Evolutionary conservation across 2,113 vertebrate genomes (phyloP), one percentile per base, ranked within the genome.

Genomic region (Dasyornis broadbenti): DNA sequence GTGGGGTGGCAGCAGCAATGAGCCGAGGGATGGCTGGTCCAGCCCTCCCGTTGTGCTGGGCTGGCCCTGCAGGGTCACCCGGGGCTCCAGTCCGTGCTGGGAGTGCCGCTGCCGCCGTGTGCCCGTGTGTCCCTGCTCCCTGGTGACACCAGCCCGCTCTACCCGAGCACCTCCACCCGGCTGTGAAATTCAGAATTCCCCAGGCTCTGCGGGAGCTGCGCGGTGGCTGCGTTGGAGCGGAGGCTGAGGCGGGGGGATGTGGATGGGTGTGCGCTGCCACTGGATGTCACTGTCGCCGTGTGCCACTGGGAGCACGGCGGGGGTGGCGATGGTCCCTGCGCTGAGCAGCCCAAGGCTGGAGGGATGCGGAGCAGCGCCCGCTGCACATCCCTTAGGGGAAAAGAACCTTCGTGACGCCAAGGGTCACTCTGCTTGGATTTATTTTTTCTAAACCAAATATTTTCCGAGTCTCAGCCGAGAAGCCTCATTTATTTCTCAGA

Each of bases 231-330:
- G 2, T 8, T 20, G 2, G 17, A 20, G 7, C 10, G 28, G 3
- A 6, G 27, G 61, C 35, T 30, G 2, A 1, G 3, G 49, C 0
- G 4, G 18, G 33, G 40, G 10, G 59, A 15, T 15, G 80, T 4
- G 68, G 56, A 1, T 0, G 42, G 57, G 39, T 6, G 45, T 1
- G 54, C 1, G 50, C 68, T 63, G 84, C 94, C 95, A 0, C 95
- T 94, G 94, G 96, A 95, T 94, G 95, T 94, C 96, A 92, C 95
- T 96, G 91, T 96, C 45, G 91, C 54, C 24, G 93, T 82, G 13
- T 8, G 72, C 75, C 69, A 16, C 68, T 0, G 10, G 50, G 31
- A 77, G 77, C 7, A 2, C 0, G n/a, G 14, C 72, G 14, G 13
- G 57, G 47, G 27, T 4, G 27, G 33, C 4, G 7, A 3, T 17